Percentiles rank a stretch among this genome's conserved stretches.
phyloP scores from a whole-genome alignment of 2,888 invertebrate species.

The Hymenopus coronatus region DNA sequence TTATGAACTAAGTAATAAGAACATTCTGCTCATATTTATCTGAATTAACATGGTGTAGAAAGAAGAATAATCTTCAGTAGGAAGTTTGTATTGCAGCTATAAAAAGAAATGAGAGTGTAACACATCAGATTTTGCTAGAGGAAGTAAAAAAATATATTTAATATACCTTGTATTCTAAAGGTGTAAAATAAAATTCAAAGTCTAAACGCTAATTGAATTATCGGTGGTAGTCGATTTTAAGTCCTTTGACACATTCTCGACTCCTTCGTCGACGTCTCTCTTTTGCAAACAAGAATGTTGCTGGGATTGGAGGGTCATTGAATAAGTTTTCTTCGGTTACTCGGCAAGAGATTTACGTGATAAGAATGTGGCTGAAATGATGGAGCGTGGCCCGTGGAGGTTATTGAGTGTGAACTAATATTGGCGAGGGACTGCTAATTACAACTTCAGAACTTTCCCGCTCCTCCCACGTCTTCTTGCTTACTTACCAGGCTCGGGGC shows the following conservation, averaged over 20 bases:
- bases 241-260: background rate
- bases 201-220: background rate
- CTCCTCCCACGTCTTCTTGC: background rate
- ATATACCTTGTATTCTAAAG: background rate
- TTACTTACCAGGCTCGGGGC: background rate
- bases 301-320: background rate
- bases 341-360: background rate
- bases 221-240: background rate
- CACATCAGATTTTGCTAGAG: too few relatives aligned
- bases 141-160: too few relatives aligned
- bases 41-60: too few relatives aligned
- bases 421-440: slow-evolving; percentile 7
- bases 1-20: too few relatives aligned
- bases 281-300: background rate
- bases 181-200: background rate
- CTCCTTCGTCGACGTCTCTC: background rate
- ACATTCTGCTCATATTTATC: too few relatives aligned
- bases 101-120: too few relatives aligned
- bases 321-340: background rate
- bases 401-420: slow-evolving; percentile 20
- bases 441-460: slow-evolving; percentile 16
- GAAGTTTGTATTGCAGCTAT: too few relatives aligned
- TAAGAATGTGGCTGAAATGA: background rate
- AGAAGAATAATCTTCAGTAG: too few relatives aligned
- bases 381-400: background rate